Base-by-base conservation (phyloP, 1,140 invertebrate species). In the Melipona quadrifasciata region DNA sequence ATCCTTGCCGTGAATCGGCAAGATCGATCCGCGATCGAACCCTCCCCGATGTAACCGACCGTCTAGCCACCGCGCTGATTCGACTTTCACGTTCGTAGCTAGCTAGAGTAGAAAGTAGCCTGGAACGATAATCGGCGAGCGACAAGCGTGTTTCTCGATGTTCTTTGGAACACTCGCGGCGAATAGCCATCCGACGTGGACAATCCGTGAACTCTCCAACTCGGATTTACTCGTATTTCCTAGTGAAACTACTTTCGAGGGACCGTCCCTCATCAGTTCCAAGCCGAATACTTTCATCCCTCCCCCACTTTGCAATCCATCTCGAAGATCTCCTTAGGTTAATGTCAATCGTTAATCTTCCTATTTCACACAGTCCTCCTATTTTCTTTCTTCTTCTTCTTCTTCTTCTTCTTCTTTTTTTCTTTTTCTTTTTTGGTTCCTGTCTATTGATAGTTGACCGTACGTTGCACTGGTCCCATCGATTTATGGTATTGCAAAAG, bases 51-150 rank as follows among this genome's bases (percentile, higher is more conserved):
- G 51, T 55, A 53, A 51, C 80, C 31, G 51, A 31, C 31, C 55
- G 70, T 65, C 53, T 70, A 47, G 24, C 39, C 65, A 11, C 72
- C n/a, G 2, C 64, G 81, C n/a, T 84, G 77, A 84, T 84, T 84
- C n/a, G 73, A 80, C 82, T 84, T 84, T 84, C 82, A 84, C 82
- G 68, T 47, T 80, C 58, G n/a, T 34, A 70, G 55, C 53, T 61
- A 55, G 57, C 27, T 84, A 47, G 82, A 84, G 73, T 84, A 47
- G 82, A 84, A 80, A 84, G 77, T 80, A 79, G n/a, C 68, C 47
- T 57, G 67, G 57, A 80, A 73, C 57, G 67, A 79, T 77, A 61
- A 80, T 51, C 75, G 39, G 51, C 47, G 47, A 31, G 47, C 75
- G 39, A 58, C 47, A 27, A 31, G 47, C 34, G 19, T 70, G 77